A percentile compares a stretch with the other conserved stretches of the same genome.
Evolutionary conservation across 1,140 invertebrate genomes (phyloP).

Genomic region (Plectrocnemia conspersa): DNA sequence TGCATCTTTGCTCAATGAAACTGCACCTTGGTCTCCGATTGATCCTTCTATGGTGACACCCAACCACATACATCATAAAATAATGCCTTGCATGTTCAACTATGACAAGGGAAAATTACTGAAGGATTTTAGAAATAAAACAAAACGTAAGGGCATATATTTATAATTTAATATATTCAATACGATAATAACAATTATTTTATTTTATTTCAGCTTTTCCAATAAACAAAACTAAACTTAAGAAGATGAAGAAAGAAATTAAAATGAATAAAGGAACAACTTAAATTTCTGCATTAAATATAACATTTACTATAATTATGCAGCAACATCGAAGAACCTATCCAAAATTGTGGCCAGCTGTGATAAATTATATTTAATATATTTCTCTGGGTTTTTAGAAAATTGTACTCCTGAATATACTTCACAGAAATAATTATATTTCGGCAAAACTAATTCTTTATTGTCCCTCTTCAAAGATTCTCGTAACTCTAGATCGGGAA

Average conservation of each 20-base stretch:
- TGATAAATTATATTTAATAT: slow-evolving; percentile 85
- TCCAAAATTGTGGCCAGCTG: slow-evolving; percentile 75
- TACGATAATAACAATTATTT: slow-evolving; percentile 4
- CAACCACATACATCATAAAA: slow-evolving; percentile 29
- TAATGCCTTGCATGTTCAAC: slow-evolving; percentile 42
- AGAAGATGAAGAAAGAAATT: neutral
- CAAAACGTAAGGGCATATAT: slow-evolving; percentile 1
- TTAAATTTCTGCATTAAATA: neutral
- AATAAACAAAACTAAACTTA: slow-evolving; percentile 4
- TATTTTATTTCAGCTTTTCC: neutral
- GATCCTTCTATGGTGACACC: slow-evolving; percentile 40
- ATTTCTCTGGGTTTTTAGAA: slow-evolving; percentile 91
- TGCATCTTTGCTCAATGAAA: slow-evolving; percentile 19
- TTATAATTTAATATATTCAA: slow-evolving; percentile 1
- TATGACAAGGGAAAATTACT: neutral
- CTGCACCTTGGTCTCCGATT: slow-evolving; percentile 38
- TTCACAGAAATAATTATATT: slow-evolving; percentile 75
- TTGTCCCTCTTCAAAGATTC: slow-evolving; percentile 80
- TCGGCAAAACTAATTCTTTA: slow-evolving; percentile 78
- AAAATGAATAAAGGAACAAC: neutral
- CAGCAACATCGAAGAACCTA: slow-evolving; percentile 79
- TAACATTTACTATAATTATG: slow-evolving; percentile 41
- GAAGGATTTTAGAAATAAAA: neutral
- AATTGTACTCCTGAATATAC: slow-evolving; percentile 70
- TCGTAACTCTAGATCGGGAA: slow-evolving; percentile 84